A percentile compares a stretch with the other conserved stretches of the same genome.
Evolutionary conservation across 2,113 vertebrate genomes (phyloP).

Genomic region (Sylvilagus bachmani): DNA sequence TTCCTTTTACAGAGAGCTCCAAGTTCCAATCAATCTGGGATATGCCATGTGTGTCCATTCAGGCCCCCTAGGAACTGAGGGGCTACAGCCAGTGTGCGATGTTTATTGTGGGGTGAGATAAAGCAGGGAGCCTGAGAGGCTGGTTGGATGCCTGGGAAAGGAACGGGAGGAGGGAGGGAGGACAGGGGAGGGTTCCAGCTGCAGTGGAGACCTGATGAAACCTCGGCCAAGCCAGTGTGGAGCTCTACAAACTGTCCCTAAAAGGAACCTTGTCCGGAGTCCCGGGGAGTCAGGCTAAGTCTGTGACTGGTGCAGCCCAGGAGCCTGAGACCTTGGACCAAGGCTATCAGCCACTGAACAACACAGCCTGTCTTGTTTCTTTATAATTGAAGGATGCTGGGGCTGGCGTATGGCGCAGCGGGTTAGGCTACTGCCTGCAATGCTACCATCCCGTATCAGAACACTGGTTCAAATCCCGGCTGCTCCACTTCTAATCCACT

Average conservation of each 20-base stretch:
- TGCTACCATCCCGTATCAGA: no score
- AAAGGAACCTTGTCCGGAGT: not conserved
- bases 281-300: accelerated
- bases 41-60: not conserved
- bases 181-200: not conserved
- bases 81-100: not conserved
- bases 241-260: not conserved
- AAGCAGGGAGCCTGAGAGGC: not conserved
- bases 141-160: not conserved
- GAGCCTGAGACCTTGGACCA: not conserved
- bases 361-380: not conserved
- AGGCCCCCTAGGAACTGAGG: not conserved
- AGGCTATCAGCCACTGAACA: not conserved
- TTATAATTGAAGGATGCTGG: not conserved
- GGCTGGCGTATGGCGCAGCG: no score
- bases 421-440: no score
- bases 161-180: no score
- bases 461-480: no score
- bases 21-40: not conserved
- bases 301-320: not conserved
- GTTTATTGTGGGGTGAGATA: not conserved
- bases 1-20: not conserved
- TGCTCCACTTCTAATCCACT: no score
- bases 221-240: not conserved
- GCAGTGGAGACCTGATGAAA: not conserved